Base-by-base conservation (phyloP, 2,797 vertebrate species). In the Rallus crepitans region DNA sequence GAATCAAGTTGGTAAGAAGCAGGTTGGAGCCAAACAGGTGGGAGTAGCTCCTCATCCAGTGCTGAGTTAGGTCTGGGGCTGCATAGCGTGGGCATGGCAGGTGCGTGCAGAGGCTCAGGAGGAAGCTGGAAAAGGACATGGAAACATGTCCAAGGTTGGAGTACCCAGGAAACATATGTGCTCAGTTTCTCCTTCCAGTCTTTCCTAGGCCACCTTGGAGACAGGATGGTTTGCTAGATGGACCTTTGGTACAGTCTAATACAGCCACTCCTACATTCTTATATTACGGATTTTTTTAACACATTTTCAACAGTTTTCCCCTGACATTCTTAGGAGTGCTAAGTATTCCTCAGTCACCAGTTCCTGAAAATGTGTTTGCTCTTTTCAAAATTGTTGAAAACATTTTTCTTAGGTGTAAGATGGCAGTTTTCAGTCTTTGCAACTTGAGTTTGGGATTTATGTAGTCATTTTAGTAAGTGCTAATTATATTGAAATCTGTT, bases 31-130 rank as follows among this genome's bases (percentile, higher is more conserved):
- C 42, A 30, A 27, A 10, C 19, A 31, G 13, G 7, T 47, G 35
- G 25, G n/a, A 52, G 21, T 6, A 47, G 25, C 31, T 87, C 35
- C 33, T 60, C 11, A 1, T 15, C 1, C 3, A 12, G 30, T 2
- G 0, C n/a, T 13, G 53, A 21, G 45, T 45, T 37, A 66, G 31
- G n/a, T 56, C 24, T 33, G 28, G 24, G 8, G 15, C 57, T 72
- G 47, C 6, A 3, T 31, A 3, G 33, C 0, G 0, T 19, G 42
- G 39, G 23, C 31, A 4, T 30, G 25, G 40, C 7, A 0, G 4
- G 17, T 11, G 25, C 12, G 25, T 69, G n/a, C 53, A 47, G 47
- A 52, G 59, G 52, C 79, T 59, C 52, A 47, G 48, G 56, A 76
- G 64, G 25, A 80, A 73, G 31, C 19, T 66, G 31, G 15, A 25